phyloP scores from a whole-genome alignment of 2,888 invertebrate genomes.

The Ophion costatus region DNA sequence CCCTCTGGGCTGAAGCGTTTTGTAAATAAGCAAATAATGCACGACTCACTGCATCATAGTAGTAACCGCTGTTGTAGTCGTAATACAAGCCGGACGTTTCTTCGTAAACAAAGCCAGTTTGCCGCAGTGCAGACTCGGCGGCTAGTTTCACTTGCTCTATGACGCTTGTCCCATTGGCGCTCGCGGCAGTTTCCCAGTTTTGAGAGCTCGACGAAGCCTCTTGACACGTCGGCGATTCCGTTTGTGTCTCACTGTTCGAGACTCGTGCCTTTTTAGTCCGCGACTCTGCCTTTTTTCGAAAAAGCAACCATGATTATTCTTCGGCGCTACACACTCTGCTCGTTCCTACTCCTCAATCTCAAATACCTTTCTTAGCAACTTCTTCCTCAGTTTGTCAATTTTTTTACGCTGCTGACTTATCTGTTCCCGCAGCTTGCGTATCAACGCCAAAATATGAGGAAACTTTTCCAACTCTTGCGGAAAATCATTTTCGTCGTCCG shows the following conservation, averaged over 20 bases:
- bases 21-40: background rate
- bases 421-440: slow-evolving; percentile 85
- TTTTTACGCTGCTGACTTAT: slow-evolving; percentile 86
- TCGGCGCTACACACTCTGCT: background rate
- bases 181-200: slow-evolving; percentile 72
- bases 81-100: slow-evolving; percentile 94
- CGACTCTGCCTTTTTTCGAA: slow-evolving; percentile 69
- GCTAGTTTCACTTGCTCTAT: slow-evolving; percentile 91
- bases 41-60: slow-evolving; percentile 92
- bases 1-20: background rate
- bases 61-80: slow-evolving; percentile 94
- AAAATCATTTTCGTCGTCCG: slow-evolving; percentile 69
- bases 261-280: slow-evolving; percentile 72
- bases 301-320: background rate
- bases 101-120: slow-evolving; percentile 93
- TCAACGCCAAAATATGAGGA: slow-evolving; percentile 86
- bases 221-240: slow-evolving; percentile 70
- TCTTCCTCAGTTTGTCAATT: slow-evolving; percentile 86
- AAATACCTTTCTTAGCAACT: slow-evolving; percentile 81
- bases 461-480: slow-evolving; percentile 84
- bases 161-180: slow-evolving; percentile 83
- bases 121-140: slow-evolving; percentile 89
- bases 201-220: slow-evolving; percentile 63
- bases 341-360: background rate
- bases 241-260: slow-evolving; percentile 75